phyloP scores from a whole-genome alignment of 2,797 vertebrate species.

The Rachycentron canadum region DNA sequence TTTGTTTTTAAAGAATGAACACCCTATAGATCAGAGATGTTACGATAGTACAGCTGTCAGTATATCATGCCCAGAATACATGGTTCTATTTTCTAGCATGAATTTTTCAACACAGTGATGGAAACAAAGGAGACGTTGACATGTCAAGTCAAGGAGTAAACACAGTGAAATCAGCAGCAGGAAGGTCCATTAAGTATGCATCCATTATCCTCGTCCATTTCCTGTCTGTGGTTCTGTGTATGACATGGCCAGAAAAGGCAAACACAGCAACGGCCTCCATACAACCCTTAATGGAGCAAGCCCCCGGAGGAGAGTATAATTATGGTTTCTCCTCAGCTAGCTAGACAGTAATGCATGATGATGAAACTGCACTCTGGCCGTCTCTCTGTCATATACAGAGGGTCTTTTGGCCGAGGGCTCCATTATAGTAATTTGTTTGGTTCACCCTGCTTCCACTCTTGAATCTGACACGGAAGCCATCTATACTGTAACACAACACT shows the following conservation, averaged over 20 bases:
- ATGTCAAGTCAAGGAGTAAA: slow-evolving; percentile 74
- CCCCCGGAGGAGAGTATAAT: slow-evolving; percentile 75
- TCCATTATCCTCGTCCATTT: slow-evolving; percentile 83
- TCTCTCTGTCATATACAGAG: slow-evolving; percentile 57
- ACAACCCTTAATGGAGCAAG: slow-evolving; percentile 78
- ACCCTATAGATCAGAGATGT: slow-evolving; percentile 23
- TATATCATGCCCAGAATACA: slow-evolving; percentile 39
- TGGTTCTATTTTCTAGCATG: slow-evolving; percentile 45
- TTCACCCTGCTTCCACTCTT: slow-evolving; percentile 32
- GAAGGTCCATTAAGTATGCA: slow-evolving; percentile 77
- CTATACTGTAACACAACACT: slow-evolving; percentile 9
- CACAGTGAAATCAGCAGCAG: slow-evolving; percentile 74
- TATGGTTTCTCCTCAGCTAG: slow-evolving; percentile 70
- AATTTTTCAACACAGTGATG: slow-evolving; percentile 54
- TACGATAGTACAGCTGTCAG: slow-evolving; percentile 5
- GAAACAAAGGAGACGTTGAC: slow-evolving; percentile 66
- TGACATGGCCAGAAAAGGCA: slow-evolving; percentile 72
- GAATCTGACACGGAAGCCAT: slow-evolving; percentile 37
- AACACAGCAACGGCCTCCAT: slow-evolving; percentile 70
- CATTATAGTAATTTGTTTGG: slow-evolving; percentile 65
- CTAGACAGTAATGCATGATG: slow-evolving; percentile 74
- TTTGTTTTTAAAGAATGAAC: slow-evolving; percentile 24
- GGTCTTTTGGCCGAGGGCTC: slow-evolving; percentile 57
- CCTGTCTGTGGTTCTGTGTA: slow-evolving; percentile 72
- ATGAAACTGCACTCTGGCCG: slow-evolving; percentile 76